Evolutionary conservation across 2,797 vertebrate genomes (phyloP).

Genomic region (Sparidentex hasta): DNA sequence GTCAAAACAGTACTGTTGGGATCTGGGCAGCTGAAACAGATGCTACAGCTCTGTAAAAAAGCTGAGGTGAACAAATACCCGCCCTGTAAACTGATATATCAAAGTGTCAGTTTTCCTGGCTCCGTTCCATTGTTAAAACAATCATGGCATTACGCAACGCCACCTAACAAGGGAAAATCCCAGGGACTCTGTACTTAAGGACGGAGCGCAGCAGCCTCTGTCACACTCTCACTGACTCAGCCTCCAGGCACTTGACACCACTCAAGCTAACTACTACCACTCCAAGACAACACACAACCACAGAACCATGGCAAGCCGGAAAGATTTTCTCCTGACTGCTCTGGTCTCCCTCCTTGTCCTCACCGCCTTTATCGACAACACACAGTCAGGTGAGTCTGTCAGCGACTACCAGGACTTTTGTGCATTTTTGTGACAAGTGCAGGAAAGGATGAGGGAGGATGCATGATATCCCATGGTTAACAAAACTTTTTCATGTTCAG

Average conservation of each 20-base stretch:
- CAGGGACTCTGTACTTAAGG: constrained; percentile 14
- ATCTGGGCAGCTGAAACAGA: no score
- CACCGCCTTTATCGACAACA: constrained; percentile 38
- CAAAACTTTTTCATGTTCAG: not conserved
- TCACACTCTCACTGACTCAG: constrained; percentile 1
- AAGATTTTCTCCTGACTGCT: constrained; percentile 14
- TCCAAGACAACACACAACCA: not conserved
- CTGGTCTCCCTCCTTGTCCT: constrained; percentile 67
- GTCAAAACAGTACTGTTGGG: no score
- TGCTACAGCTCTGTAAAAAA: no score
- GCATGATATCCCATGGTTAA: not conserved
- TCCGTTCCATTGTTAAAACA: not conserved
- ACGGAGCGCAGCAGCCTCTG: fast-evolving
- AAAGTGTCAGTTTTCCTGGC: constrained; percentile 8
- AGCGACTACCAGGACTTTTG: not conserved
- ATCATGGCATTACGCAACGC: not conserved
- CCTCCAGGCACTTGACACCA: not conserved
- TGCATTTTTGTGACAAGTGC: not conserved
- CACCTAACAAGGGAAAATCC: constrained; percentile 35
- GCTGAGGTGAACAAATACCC: not conserved
- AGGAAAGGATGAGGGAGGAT: not conserved
- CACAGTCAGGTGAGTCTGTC: constrained; percentile 72
- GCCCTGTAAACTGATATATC: not conserved
- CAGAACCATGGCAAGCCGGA: constrained; percentile 43
- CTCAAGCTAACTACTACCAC: not conserved